These are phyloP conservation scores for Desoria tigrina DNA, from an alignment of 2,888 invertebrate species.

Conservation along the genomic window DNA sequence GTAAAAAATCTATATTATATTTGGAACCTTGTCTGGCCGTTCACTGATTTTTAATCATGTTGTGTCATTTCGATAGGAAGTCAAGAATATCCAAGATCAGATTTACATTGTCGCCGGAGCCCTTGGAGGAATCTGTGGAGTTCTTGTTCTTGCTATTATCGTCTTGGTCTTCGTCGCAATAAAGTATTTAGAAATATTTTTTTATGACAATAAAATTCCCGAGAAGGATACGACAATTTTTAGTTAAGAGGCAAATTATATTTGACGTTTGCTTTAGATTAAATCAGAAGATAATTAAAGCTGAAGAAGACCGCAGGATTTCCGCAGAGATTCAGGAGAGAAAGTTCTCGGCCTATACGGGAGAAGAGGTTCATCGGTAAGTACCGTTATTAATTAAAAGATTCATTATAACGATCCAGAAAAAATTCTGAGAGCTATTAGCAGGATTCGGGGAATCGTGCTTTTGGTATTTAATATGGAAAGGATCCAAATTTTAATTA, in stretches of 20 bases:
- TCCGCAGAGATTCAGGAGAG: slow-evolving; percentile 34
- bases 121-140: slow-evolving; percentile 32
- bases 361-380: slow-evolving; percentile 42
- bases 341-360: slow-evolving; percentile 41
- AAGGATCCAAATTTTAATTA: no score
- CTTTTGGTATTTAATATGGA: no score
- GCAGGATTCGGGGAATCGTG: no score
- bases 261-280: slow-evolving; percentile 13
- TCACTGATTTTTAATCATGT: no score
- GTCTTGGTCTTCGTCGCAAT: slow-evolving; percentile 11
- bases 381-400: slow-evolving; percentile 1
- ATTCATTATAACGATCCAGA: no score
- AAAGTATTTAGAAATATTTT: slow-evolving; percentile 7
- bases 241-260: not conserved
- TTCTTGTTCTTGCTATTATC: slow-evolving; percentile 28
- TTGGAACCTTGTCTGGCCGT: no score
- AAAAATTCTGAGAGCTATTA: no score
- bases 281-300: slow-evolving; percentile 19
- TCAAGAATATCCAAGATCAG: slow-evolving; percentile 24
- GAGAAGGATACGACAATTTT: slow-evolving; percentile 2
- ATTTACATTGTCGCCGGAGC: slow-evolving; percentile 39
- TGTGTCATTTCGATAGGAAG: no score
- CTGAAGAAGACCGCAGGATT: slow-evolving; percentile 21
- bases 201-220: not conserved
- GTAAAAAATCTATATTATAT: no score